A percentile compares a stretch with the other conserved stretches of the same genome.
Evolutionary conservation across 2,797 vertebrate species (phyloP).

Genomic region (Squalus acanthias): DNA sequence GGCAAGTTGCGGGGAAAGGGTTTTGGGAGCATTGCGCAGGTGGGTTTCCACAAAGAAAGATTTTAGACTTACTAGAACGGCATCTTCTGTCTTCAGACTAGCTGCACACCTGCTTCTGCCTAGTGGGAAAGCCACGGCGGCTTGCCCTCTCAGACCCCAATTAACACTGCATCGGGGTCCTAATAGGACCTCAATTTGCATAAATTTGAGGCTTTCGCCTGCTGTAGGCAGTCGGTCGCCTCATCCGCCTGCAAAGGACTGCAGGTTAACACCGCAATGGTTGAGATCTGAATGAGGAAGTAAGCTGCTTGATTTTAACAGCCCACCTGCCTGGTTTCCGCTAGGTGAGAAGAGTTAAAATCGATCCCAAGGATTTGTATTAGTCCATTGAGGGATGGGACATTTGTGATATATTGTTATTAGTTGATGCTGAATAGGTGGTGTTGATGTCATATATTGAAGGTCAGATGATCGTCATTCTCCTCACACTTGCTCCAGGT

Average conservation of each 20-base stretch:
- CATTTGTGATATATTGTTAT: neutral
- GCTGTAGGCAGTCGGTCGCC: no score
- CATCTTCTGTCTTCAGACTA: neutral
- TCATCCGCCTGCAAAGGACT: neutral
- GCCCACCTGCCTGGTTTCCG: neutral
- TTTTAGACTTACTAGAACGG: neutral
- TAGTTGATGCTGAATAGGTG: neutral
- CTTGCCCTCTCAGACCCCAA: neutral
- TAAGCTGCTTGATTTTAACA: neutral
- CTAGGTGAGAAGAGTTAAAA: neutral
- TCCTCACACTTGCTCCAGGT: neutral
- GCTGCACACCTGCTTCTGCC: neutral
- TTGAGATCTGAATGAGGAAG: neutral
- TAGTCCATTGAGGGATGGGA: neutral
- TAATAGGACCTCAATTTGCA: neutral
- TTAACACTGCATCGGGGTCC: neutral
- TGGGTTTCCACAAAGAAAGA: neutral
- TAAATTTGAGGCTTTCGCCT: neutral
- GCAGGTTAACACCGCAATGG: neutral
- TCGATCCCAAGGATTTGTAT: neutral
- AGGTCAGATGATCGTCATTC: neutral
- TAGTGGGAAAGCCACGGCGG: neutral
- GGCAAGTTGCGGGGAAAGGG: neutral
- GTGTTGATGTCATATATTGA: neutral
- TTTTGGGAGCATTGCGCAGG: neutral